Evolutionary conservation across 2,797 vertebrate species (phyloP), one percentile per base, ranked within the genome.

Genomic region (Oreonectes daqikongensis): DNA sequence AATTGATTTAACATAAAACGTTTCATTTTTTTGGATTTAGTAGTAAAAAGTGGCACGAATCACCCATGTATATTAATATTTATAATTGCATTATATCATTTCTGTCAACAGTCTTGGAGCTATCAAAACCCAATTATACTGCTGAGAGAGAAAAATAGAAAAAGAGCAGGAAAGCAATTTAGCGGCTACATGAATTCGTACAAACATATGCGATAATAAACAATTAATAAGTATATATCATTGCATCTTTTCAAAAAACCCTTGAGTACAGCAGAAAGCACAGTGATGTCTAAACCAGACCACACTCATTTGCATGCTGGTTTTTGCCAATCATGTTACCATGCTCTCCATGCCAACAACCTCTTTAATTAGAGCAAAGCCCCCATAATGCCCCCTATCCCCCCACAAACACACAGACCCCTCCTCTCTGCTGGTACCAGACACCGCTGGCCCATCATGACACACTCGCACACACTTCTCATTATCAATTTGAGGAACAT

Each of bases 291-390:
- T 38, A 72, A 78, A 66, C 40, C 70, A 48, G 28, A 78, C 28
- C 60, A 78, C 71, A 77, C 35, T 63, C 40, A 74, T 53, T 75
- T 44, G 11, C 55, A 65, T 68, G 70, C 26, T 42, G 61, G 63
- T 70, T 42, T 72, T 17, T 53, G 44, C 79, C 42, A 78, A 60
- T 52, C 40, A 69, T 67, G 59, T 55, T 75, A 57, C 55, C 68
- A 77, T 38, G 68, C 38, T 72, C 63, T 69, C 66, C 40, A 53
- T 69, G 60, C 72, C 75, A 83, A 78, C 77, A 75, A 60, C 75
- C 74, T 46, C 78, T 79, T 81, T 86, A 86, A 83, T 83, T 84
- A 84, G 78, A 81, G 71, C 67, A 59, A 69, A 78, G 71, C 72
- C 75, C 46, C 50, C 46, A 28, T 64, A 26, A 68, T 63, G 20